Base-by-base conservation (phyloP, 2,797 vertebrate genomes). In the Mormyrus hasselquistii region DNA sequence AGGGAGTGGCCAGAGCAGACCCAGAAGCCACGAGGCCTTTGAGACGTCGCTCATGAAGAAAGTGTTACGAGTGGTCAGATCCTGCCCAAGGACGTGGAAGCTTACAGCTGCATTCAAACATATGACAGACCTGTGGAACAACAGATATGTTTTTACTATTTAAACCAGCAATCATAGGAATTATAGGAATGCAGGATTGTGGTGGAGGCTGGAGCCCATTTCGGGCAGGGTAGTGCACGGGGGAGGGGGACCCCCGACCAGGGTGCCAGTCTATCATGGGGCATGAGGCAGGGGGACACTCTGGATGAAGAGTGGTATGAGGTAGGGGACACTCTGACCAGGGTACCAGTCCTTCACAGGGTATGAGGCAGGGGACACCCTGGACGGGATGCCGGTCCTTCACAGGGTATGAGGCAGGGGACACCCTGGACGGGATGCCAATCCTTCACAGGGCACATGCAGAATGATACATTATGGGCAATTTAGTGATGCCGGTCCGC, bases 1-100 rank as follows among this genome's bases (percentile, higher is more conserved):
- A 1, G 91, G 89, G 44, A 92, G 52, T 19, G 92, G 52, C 91
- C 91, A 91, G 3, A 91, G 73, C 49, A 91, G 83, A 55, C 91
- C 91, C 14, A 92, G 79, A 86, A 92, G 9, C 89, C 92, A 91
- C 1, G 92, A 89, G 57, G 52, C 90, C 65, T 69, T 47, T 1
- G 92, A 88, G 38, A 92, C 55, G 5, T 92, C 90, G 2, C 82
- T 87, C 55, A 92, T 62, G 79, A 79, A 79, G 76, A 91, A 91
- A 1, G 55, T 87, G 65, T 90, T 65, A 44, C 87, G 49, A 50
- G 89, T 16, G 4, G 69, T 57, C 19, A 85, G 82, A 19, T 91
- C 69, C 29, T 86, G 79, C 90, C 90, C 90, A 4, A 91, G 82
- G 38, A 90, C 19, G 34, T 49, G 50, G 79, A 89, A 90, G 0